Evolutionary conservation across 1,140 invertebrate species (phyloP).

Genomic region (Homalodisca vitripennis): DNA sequence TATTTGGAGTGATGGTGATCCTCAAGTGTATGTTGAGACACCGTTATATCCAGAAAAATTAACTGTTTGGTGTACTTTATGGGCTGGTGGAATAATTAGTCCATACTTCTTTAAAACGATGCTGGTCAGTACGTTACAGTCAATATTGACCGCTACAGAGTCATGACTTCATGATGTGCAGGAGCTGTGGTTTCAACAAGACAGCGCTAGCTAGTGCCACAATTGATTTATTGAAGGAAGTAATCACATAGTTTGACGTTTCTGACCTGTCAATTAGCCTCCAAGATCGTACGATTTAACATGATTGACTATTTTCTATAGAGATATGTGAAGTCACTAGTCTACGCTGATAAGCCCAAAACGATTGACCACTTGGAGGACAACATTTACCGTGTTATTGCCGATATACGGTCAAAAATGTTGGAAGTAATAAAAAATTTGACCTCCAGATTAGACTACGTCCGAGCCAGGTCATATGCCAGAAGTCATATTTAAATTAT

Average conservation of each 20-base stretch:
- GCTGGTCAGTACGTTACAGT: not conserved
- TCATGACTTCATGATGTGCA: not conserved
- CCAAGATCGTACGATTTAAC: not conserved
- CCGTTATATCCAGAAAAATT: not conserved
- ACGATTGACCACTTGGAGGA: not conserved
- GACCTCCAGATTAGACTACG: not conserved
- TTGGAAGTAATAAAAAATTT: too few species aligned
- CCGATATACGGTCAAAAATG: not conserved
- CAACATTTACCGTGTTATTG: not conserved
- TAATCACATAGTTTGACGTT: not conserved
- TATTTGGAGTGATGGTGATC: too few species aligned
- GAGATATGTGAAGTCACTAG: not conserved
- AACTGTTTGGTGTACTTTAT: too few species aligned
- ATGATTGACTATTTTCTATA: not conserved
- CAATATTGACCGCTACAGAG: not conserved
- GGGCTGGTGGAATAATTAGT: too few species aligned
- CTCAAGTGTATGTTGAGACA: too few species aligned
- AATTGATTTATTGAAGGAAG: not conserved
- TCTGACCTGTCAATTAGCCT: not conserved
- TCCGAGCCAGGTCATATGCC: not conserved
- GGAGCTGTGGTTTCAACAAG: not conserved
- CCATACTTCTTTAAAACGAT: too few species aligned
- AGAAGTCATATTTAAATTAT: too few species aligned
- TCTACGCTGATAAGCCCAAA: not conserved
- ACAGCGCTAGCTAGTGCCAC: not conserved